Percentiles rank a stretch among this genome's conserved stretches.
These are phyloP conservation scores for Lissonota sp. DNA, from an alignment of 2,888 invertebrate genomes.

Conservation along the genomic window DNA sequence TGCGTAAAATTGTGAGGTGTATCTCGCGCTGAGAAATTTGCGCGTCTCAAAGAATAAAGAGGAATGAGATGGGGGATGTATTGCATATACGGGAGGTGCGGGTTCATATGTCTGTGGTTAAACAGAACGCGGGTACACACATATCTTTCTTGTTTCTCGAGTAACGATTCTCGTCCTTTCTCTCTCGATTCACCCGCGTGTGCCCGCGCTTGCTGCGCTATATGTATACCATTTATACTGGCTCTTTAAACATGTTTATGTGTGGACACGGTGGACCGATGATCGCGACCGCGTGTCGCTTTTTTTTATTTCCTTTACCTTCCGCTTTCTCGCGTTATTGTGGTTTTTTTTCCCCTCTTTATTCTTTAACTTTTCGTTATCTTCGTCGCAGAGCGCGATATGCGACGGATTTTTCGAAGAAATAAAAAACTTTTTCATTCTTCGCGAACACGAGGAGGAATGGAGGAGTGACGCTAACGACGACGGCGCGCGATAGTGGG, in stretches of 20 bases:
- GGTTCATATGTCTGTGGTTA: background rate
- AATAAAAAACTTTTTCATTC: background rate
- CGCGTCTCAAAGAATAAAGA: constrained; percentile 2
- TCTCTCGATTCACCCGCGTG: background rate
- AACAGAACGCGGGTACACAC: constrained; percentile 44
- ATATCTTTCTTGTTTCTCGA: constrained; percentile 11
- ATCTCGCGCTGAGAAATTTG: no score
- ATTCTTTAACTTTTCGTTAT: constrained; percentile 18
- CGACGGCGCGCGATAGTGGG: constrained; percentile 66
- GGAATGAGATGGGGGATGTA: constrained; percentile 28
- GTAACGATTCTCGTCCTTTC: constrained; percentile 53
- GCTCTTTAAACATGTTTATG: constrained; percentile 55
- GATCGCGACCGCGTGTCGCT: constrained; percentile 34
- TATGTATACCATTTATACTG: constrained; percentile 2
- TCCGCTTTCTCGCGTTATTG: constrained; percentile 6
- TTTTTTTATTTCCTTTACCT: constrained; percentile 13
- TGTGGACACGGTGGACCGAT: constrained; percentile 1
- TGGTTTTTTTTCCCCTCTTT: constrained; percentile 14
- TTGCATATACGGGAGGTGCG: background rate
- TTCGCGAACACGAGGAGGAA: constrained; percentile 10
- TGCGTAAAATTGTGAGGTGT: no score
- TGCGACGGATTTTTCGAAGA: background rate
- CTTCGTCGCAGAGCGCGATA: constrained; percentile 1
- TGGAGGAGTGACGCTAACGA: constrained; percentile 11
- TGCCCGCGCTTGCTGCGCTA: constrained; percentile 8